Evolutionary conservation across 2,797 vertebrate genomes (phyloP).

Genomic region (Balearica regulorum): DNA sequence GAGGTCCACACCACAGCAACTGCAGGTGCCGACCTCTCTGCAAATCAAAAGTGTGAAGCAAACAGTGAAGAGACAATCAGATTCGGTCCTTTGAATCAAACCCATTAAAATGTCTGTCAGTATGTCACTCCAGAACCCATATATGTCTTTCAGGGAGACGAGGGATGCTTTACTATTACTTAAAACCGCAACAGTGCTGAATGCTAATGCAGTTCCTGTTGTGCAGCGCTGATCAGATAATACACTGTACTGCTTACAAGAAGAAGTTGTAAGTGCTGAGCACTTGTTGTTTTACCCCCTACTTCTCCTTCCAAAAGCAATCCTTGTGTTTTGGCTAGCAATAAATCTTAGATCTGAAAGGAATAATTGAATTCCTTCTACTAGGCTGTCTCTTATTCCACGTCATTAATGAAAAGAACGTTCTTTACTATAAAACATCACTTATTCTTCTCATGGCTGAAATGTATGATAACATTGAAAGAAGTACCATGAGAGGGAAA

Average conservation of each 20-base stretch:
- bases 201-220: constrained; percentile 60
- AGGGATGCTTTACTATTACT: constrained; percentile 48
- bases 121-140: neutral
- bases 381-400: neutral
- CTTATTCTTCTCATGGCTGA: neutral
- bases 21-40: neutral
- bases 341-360: neutral
- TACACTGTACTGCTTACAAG: neutral
- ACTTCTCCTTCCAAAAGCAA: neutral
- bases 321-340: neutral
- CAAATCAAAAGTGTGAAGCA: neutral
- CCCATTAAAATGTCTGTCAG: neutral
- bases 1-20: fast-evolving
- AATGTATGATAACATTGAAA: neutral
- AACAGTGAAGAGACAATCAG: neutral
- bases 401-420: neutral
- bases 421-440: neutral
- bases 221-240: constrained; percentile 48
- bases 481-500: neutral
- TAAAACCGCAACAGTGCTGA: constrained; percentile 32
- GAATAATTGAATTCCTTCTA: neutral
- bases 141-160: neutral
- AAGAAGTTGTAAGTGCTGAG: neutral
- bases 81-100: neutral
- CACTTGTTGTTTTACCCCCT: neutral